Evolutionary conservation across 2,113 vertebrate species (phyloP), one percentile per base, ranked within the genome.

Genomic region (Malurus cyaneus): DNA sequence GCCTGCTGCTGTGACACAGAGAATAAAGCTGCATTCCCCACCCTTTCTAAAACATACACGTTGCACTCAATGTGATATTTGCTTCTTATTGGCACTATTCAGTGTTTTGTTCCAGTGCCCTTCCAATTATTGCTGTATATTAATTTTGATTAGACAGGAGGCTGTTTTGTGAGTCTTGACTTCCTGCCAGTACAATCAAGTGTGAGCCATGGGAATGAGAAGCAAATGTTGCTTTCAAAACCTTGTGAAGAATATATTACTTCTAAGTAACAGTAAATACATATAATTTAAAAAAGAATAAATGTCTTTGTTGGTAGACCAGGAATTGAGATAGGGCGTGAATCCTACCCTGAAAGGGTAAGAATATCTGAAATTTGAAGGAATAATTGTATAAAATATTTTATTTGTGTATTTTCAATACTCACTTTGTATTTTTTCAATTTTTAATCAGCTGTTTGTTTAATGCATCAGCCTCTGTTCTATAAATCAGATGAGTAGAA

Each of bases 61-160:
- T 92, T 89, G 65, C 31, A 12, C 81, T 95, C 82, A 92, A 94
- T 71, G 82, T 74, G 60, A 73, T 96, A 92, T 95, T 95, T 96
- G 66, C 77, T 96, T 94, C 92, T 96, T 86, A 94, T 86, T 96
- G 92, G 92, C 80, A 92, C 80, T 74, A 80, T 89, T 94, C 82
- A 89, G 72, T 94, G 86, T 94, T 95, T 94, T 95, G 76, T 97
- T 96, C 64, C 86, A 95, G 53, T 59, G 42, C 81, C 95, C 93
- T 89, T 97, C 94, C 95, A 97, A 95, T 98, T 97, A 97, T 97
- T 97, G 94, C 93, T 97, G 92, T 96, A 95, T 97, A 96, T 97
- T 97, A 97, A 98, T 98, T 98, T 97, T 96, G 96, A 97, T 98
- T 96, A 97, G 96, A 94, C 97, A 97, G 95, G 97, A 96, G 96